Evolutionary conservation across 2,888 invertebrate genomes (phyloP), one percentile per base, ranked within the genome.

Genomic region (Drosophila suboccidentalis): DNA sequence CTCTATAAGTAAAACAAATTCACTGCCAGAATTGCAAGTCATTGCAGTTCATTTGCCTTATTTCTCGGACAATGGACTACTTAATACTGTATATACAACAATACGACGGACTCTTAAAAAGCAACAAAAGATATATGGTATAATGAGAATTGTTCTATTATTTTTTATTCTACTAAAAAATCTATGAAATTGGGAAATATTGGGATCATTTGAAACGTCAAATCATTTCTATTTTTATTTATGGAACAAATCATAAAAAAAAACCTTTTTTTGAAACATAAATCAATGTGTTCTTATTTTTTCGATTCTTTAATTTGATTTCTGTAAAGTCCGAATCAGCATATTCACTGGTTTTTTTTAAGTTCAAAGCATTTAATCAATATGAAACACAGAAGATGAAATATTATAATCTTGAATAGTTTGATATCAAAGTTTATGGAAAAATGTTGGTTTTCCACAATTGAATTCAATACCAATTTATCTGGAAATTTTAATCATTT

Each of bases 11-110:
- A 38, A 64, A 49, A 32, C 46, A 53, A 58, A 64, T 43, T 39
- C 22, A 46, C 4, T 11, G 13, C 17, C 41, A 13, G 17, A 60
- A 39, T 58, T 65, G 80, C 68, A 76, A 76, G 72, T 80, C 82
- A 86, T 70, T 49, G 58, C 73, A 66, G 87, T 77, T 86, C 64
- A 64, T 74, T 86, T 68, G 72, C 72, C 72, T 65, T 65, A 15
- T 51, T 49, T 36, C 17, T 29, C 29, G 53, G 39, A 58, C 50
- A 67, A 44, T 49, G 61, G 61, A 54, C 58, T 65, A 66, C 47
- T 15, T 51, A 51, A 46, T 44, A 51, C 58, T 8, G 43, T 44
- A 44, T 17, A 17, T 1, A 26, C 5, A 17, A 26, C 26, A 26
- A 26, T 26, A 26, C 26, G 26, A 29, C 29, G 17, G 9, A 26